phyloP scores from a whole-genome alignment of 2,113 vertebrate species.

The Calyptommatus sinebrachiatus region DNA sequence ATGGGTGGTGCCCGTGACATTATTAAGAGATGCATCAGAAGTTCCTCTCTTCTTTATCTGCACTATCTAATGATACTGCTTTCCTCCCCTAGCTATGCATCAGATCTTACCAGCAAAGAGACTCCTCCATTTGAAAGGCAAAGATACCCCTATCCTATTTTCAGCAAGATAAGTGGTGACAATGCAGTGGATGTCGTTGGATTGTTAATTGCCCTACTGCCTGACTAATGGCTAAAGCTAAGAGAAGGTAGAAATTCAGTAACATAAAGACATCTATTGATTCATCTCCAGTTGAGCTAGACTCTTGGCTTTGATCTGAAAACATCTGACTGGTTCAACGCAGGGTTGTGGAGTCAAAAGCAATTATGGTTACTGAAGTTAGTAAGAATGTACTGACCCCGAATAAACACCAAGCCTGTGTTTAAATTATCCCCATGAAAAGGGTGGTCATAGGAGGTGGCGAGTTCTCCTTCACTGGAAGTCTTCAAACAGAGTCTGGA shows the following conservation, averaged over 20 bases:
- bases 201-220: no score
- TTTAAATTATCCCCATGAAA: no score
- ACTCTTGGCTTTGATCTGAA: background rate
- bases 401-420: no score
- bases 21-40: background rate
- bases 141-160: background rate
- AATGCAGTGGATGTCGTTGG: no score
- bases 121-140: background rate
- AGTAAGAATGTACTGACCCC: no score
- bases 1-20: background rate
- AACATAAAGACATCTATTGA: no score
- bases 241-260: no score
- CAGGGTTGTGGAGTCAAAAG: background rate
- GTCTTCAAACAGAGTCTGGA: no score
- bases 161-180: background rate
- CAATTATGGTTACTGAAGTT: background rate
- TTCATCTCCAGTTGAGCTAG: background rate
- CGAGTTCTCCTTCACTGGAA: no score
- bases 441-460: no score
- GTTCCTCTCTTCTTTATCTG: background rate
- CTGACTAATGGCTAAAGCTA: no score
- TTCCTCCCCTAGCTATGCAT: background rate
- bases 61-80: background rate
- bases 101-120: background rate
- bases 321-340: background rate